Percentiles rank a stretch among this genome's conserved stretches.
Evolutionary conservation across 2,797 vertebrate species (phyloP).

Genomic region (Pogonophryne albipinna): DNA sequence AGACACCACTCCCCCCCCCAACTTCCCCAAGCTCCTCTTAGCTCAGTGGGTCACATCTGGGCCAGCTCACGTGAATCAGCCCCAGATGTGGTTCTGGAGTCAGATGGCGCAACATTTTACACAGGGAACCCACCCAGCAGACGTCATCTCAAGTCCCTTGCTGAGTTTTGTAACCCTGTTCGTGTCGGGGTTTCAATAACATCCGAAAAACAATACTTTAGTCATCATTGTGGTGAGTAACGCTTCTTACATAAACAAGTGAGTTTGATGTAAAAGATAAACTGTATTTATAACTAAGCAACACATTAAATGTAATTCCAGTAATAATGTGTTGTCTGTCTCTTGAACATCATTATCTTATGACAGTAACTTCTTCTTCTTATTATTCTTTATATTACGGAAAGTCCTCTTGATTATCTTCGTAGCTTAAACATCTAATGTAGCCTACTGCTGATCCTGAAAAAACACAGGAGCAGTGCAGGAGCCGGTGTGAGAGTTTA

Average conservation of each 20-base stretch:
- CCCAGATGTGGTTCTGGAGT: slow-evolving; percentile 72
- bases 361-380: background rate
- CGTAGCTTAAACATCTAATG: background rate
- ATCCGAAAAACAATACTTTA: slow-evolving; percentile 14
- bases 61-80: slow-evolving; percentile 72
- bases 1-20: background rate
- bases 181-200: slow-evolving; percentile 27
- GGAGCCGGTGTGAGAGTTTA: background rate
- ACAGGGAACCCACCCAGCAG: slow-evolving; percentile 50
- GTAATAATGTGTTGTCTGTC: slow-evolving; percentile 1
- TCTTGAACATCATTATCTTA: slow-evolving; percentile 21
- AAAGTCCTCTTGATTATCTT: background rate
- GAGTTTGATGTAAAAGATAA: background rate
- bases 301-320: slow-evolving; percentile 6
- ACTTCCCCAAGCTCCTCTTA: background rate
- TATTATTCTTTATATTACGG: no score
- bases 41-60: slow-evolving; percentile 57
- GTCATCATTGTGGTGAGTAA: slow-evolving; percentile 28
- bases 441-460: background rate
- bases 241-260: background rate
- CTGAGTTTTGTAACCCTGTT: slow-evolving; percentile 49
- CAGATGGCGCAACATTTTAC: slow-evolving; percentile 22
- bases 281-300: background rate
- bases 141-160: slow-evolving; percentile 51
- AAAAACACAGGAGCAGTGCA: background rate